Evolutionary conservation across 2,113 vertebrate species (phyloP).

Genomic region (Gallinago media): DNA sequence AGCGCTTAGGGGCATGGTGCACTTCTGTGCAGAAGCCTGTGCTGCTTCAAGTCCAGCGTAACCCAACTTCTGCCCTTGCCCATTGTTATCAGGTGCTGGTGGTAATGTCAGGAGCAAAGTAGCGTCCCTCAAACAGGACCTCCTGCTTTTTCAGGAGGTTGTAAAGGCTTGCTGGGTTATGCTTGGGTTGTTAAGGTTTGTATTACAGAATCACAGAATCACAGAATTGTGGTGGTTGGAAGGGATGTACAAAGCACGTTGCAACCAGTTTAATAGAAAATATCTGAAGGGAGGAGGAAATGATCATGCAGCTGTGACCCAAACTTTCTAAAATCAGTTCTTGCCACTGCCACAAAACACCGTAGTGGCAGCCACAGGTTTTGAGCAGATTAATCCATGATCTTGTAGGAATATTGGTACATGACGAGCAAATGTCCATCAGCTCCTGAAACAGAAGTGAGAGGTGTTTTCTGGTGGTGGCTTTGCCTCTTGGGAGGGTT

Average conservation of each 20-base stretch:
- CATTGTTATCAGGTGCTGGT: accelerated
- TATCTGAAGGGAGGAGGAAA: not conserved
- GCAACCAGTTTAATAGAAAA: not conserved
- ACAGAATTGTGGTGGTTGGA: no score
- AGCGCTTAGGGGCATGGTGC: not conserved
- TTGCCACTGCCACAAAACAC: not conserved
- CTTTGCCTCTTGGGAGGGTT: not conserved
- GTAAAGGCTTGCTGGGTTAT: not conserved
- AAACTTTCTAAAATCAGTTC: not conserved
- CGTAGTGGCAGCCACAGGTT: accelerated
- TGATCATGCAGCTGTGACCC: not conserved
- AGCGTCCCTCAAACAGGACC: not conserved
- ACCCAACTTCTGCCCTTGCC: not conserved
- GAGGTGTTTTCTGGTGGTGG: not conserved
- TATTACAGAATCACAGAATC: no score
- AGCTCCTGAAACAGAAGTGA: not conserved
- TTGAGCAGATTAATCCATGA: not conserved
- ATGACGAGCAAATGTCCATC: not conserved
- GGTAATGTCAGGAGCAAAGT: not conserved
- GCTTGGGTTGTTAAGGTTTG: not conserved
- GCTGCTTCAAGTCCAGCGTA: not conserved
- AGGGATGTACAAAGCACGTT: not conserved
- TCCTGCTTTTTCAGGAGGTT: not conserved
- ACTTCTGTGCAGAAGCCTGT: not conserved
- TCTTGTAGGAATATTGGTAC: not conserved